These are phyloP conservation scores for Chaitophorus viminalis DNA, from an alignment of 2,888 invertebrate species.

Conservation along the genomic window DNA sequence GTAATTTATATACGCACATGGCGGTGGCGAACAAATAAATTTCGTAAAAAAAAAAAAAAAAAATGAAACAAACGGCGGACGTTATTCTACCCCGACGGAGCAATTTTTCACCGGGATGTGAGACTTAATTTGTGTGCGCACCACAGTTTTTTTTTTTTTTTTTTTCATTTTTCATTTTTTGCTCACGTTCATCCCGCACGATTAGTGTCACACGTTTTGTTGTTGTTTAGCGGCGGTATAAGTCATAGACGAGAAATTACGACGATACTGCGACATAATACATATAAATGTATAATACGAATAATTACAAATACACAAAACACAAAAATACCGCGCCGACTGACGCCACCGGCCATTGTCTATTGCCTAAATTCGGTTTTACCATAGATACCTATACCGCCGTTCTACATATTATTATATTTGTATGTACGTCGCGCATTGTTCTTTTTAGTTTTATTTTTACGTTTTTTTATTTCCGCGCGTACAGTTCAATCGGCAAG, in stretches of 20 bases:
- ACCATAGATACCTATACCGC: constrained; percentile 5
- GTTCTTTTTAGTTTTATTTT: constrained; percentile 12
- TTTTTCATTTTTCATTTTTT: neutral
- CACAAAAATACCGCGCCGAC: constrained; percentile 25
- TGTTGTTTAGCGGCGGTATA: neutral
- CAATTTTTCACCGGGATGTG: constrained; percentile 52
- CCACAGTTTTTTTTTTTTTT: constrained; percentile 3
- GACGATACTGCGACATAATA: neutral
- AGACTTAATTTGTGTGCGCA: constrained; percentile 51
- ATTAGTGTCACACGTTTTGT: constrained; percentile 54
- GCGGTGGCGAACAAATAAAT: constrained; percentile 42
- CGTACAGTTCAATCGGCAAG: constrained; percentile 33
- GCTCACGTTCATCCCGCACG: constrained; percentile 27
- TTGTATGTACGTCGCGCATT: neutral
- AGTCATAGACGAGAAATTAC: neutral
- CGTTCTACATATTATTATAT: neutral
- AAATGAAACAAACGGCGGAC: constrained; percentile 27
- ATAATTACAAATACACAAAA: neutral
- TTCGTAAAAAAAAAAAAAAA: constrained; percentile 33
- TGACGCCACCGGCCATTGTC: constrained; percentile 3
- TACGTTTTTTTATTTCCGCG: constrained; percentile 18
- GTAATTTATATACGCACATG: constrained; percentile 43
- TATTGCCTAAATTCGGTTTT: constrained; percentile 17
- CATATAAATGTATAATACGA: neutral
- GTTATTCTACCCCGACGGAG: constrained; percentile 41